Base-by-base conservation (phyloP, 2,113 vertebrate genomes). In the Odocoileus hemionus region DNA sequence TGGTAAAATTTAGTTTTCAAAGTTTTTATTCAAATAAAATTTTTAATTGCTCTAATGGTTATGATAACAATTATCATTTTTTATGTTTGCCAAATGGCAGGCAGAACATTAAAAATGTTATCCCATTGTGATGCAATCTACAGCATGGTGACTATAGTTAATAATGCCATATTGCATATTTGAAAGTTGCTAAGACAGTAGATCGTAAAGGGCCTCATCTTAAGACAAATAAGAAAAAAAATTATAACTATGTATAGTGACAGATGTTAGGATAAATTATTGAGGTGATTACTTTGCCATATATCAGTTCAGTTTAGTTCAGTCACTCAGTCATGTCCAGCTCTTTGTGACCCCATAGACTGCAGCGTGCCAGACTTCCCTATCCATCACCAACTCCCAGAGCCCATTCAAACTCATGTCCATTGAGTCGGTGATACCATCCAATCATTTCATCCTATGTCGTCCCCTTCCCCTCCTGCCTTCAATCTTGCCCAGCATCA, bases 41-140 rank as follows among this genome's bases (percentile, higher is more conserved):
- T 19, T 36, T 26, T 89, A 45, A 82, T 82, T 78, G 70, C 7
- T 76, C 19, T 84, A 78, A 80, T 36, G 3, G 19, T 86, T 78
- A 57, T 50, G 15, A 61, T 14, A 58, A 1, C 0, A 28, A 28
- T 50, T 52, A 91, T 7, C 15, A 76, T 82, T 70, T 78, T 82
- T 94, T 78, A 36, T 58, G 60, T 80, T 95, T 91, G 39, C 39
- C 93, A 94, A 91, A 23, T 89, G 21, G 2, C 28, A 86, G 39
- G 39, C 4, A 60, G 15, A 61, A 30, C 21, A 52, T 14, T 85
- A 67, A 89, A 76, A 92, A 33, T 36, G 30, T n/a, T 76, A 86
- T 4, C 1, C 19, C 17, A 74, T 96, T n/a, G 43, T 25, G 54
- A 30, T 50, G 5, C 28, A 86, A 60, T 50, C 23, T 60, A 50